A percentile compares a stretch with the other conserved stretches of the same genome.
phyloP scores from a whole-genome alignment of 2,888 invertebrate species.

The Cylloceria caligata region DNA sequence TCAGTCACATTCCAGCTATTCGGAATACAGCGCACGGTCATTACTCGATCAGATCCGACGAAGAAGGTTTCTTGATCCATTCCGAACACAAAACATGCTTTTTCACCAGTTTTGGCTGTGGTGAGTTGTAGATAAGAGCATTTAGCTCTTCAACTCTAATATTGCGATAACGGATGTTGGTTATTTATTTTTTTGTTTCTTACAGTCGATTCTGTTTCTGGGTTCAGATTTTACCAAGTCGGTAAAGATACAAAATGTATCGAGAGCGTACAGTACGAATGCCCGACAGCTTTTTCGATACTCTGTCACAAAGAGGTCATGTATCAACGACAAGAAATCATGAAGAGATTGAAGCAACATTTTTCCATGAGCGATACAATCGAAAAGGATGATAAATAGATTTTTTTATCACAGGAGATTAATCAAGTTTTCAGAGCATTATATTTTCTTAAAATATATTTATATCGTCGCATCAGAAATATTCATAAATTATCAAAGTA shows the following conservation, averaged over 20 bases:
- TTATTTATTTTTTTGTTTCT: conserved; percentile 71
- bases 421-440: too few relatives aligned
- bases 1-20: conserved; percentile 88
- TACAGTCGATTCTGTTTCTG: conserved; percentile 88
- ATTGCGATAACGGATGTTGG: conserved; percentile 27
- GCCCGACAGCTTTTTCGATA: conserved; percentile 86
- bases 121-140: conserved; percentile 85
- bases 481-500: background rate
- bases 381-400: conserved; percentile 50
- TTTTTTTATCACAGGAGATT: too few relatives aligned
- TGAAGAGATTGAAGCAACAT: conserved; percentile 77
- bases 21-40: conserved; percentile 87
- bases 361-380: conserved; percentile 68
- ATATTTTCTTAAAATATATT: too few relatives aligned
- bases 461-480: background rate
- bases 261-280: conserved; percentile 88
- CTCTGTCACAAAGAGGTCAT: conserved; percentile 87
- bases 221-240: conserved; percentile 86
- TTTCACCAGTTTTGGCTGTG: conserved; percentile 86
- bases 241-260: conserved; percentile 85
- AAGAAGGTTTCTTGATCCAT: conserved; percentile 86
- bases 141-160: background rate
- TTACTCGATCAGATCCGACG: conserved; percentile 86
- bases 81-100: conserved; percentile 89
- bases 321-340: conserved; percentile 84